Base-by-base conservation (phyloP, 2,113 vertebrate species). In the Tragelaphus imberbis region DNA sequence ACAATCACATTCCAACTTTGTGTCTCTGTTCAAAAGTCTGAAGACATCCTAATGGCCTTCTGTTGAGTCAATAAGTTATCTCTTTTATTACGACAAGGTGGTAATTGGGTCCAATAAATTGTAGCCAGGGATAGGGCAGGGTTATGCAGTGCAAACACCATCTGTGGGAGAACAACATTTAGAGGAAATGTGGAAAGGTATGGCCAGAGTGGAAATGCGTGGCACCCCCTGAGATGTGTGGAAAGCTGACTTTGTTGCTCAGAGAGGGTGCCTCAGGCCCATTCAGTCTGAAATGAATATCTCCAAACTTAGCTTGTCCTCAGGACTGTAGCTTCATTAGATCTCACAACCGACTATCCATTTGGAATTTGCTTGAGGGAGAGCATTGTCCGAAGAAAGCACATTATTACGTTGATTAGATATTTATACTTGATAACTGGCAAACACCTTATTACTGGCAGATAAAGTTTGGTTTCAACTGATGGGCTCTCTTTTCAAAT, bases 371-470 rank as follows among this genome's bases (percentile, higher is more conserved):
- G 30, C 33, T 77, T 91, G 77, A 82, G 84, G n/a, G 28, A 95
- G 55, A 90, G 79, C 21, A 27, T 65, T 87, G 7, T 88, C 44
- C 44, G 92, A 86, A 95, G 27, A 91, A 86, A 95, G 61, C 14
- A 75, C 36, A 80, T 90, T 92, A 36, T 94, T 90, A 40, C 71
- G 49, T 33, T 68, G 17, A 82, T 92, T 71, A 90, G n/a, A 82
- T 92, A 86, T 84, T 97, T 90, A 80, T 75, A 68, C 44, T 93
- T 79, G 71, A 27, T 80, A 87, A 92, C 21, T 92, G 84, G 40
- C 33, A 87, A 92, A 63, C 30, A 95, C 36, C 28, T 71, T 79
- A 23, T 47, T 56, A 51, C 28, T 97, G 85, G 91, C 71, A 84
- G 51, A 87, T 53, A 6, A 63, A 91, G 84, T 27, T 36, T 96